Conservation (phyloP, 1,140 invertebrate genomes). For the Drosophila repletoides region DNA sequence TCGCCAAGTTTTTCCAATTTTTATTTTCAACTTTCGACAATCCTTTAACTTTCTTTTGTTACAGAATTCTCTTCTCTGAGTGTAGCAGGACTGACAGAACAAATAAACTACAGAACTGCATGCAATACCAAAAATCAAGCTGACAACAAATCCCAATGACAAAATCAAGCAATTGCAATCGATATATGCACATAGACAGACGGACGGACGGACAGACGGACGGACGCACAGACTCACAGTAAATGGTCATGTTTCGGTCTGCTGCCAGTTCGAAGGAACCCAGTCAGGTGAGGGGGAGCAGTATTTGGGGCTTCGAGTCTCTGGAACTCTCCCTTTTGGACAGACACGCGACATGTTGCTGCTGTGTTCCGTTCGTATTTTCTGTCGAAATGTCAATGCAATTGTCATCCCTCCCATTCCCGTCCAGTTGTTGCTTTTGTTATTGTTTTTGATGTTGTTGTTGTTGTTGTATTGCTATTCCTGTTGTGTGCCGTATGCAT, state of each 20-base stretch:
- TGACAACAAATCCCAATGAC: constrained; percentile 79
- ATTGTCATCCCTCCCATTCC: constrained; percentile 56
- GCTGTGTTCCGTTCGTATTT: constrained; percentile 29
- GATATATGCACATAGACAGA: constrained; percentile 35
- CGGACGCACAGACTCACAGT: constrained; percentile 21
- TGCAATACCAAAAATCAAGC: constrained; percentile 67
- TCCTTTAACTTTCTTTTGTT: too few species aligned
- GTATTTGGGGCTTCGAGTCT: neutral
- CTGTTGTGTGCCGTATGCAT: constrained; percentile 69
- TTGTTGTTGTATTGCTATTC: constrained; percentile 5
- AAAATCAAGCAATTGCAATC: constrained; percentile 78
- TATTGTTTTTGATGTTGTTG: too few species aligned
- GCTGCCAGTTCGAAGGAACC: constrained; percentile 38
- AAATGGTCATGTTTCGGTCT: constrained; percentile 79
- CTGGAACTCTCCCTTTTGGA: constrained; percentile 9
- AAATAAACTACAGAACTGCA: constrained; percentile 55
- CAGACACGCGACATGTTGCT: constrained; percentile 46
- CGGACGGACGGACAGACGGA: neutral
- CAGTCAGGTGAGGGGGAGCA: neutral
- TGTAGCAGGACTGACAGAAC: constrained; percentile 33
- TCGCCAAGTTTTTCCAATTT: too few species aligned
- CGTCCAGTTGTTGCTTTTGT: constrained; percentile 27
- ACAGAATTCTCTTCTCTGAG: neutral
- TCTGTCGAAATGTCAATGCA: constrained; percentile 75
- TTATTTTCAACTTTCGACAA: too few species aligned